phyloP scores from a whole-genome alignment of 2,888 invertebrate genomes.

The Leucoptera coffeella region DNA sequence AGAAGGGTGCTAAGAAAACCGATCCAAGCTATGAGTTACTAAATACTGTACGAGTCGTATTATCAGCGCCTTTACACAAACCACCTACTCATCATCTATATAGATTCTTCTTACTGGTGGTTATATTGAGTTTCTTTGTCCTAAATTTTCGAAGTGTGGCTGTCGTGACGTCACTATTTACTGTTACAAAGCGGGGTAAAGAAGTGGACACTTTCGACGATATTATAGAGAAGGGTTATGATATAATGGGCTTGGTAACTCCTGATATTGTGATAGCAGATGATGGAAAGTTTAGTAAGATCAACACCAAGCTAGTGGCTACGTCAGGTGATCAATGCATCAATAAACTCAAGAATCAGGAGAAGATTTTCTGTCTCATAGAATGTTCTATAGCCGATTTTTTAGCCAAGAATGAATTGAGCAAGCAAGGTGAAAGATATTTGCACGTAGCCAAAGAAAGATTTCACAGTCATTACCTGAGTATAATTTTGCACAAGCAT shows the following conservation, averaged over 20 bases:
- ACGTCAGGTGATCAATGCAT: slow-evolving; percentile 20
- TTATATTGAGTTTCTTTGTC: slow-evolving; percentile 34
- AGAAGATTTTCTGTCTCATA: slow-evolving; percentile 26
- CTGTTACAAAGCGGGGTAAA: slow-evolving; percentile 28
- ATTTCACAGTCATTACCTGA: slow-evolving; percentile 32
- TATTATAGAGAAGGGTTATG: slow-evolving; percentile 26
- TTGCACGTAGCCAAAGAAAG: slow-evolving; percentile 30
- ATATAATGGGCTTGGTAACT: slow-evolving; percentile 31
- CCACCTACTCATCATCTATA: slow-evolving; percentile 21
- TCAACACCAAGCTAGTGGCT: slow-evolving; percentile 23
- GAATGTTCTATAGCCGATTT: slow-evolving; percentile 34
- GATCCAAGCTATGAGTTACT: slow-evolving; percentile 31
- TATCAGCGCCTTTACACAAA: slow-evolving; percentile 20
- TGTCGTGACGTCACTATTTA: slow-evolving; percentile 33
- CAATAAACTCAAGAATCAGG: slow-evolving; percentile 18
- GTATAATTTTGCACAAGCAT: slow-evolving; percentile 21
- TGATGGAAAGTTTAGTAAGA: slow-evolving; percentile 19
- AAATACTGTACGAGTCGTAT: slow-evolving; percentile 22
- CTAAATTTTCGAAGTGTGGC: slow-evolving; percentile 37
- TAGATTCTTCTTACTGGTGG: slow-evolving; percentile 22
- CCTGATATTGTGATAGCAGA: slow-evolving; percentile 36
- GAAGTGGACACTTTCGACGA: slow-evolving; percentile 39
- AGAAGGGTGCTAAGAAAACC: slow-evolving; percentile 16
- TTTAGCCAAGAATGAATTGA: slow-evolving; percentile 20
- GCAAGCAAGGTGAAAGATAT: slow-evolving; percentile 30